phyloP scores from a whole-genome alignment of 2,113 vertebrate genomes.

The Ammodramus savannarum region DNA sequence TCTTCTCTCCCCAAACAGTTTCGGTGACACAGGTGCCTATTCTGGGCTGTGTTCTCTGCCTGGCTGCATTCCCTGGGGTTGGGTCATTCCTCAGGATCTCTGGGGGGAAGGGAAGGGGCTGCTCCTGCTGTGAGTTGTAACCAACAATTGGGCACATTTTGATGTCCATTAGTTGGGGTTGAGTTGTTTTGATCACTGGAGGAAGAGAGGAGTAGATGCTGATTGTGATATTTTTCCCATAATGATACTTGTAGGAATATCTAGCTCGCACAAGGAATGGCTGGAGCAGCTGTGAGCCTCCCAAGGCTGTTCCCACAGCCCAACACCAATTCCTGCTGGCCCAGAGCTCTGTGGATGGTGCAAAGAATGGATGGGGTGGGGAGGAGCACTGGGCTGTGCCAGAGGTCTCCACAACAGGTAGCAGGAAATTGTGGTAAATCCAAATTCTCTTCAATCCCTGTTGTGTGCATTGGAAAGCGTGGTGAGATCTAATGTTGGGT shows the following conservation, averaged over 20 bases:
- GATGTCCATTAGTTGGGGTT: fast-evolving
- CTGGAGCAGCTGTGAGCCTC: fast-evolving
- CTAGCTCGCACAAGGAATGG: background rate
- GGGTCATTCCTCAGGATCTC: background rate
- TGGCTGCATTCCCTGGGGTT: background rate
- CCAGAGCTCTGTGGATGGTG: background rate
- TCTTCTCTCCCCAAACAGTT: background rate
- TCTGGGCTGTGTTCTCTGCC: background rate
- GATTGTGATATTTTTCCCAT: background rate
- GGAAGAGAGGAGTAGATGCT: background rate
- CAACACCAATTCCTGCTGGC: background rate
- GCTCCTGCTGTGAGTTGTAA: fast-evolving
- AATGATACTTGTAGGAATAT: background rate
- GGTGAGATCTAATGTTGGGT: fast-evolving
- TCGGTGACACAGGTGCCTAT: background rate
- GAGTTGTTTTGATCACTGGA: background rate
- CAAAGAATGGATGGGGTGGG: background rate
- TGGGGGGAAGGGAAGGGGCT: fast-evolving
- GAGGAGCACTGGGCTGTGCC: background rate
- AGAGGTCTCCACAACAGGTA: fast-evolving
- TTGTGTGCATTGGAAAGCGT: fast-evolving
- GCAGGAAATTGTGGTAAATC: background rate
- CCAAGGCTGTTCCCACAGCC: background rate
- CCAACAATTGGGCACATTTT: fast-evolving
- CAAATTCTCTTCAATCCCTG: background rate